Percentiles rank a stretch among this genome's conserved stretches.
phyloP scores from a whole-genome alignment of 2,113 vertebrate genomes.

The Orthonyx spaldingii region DNA sequence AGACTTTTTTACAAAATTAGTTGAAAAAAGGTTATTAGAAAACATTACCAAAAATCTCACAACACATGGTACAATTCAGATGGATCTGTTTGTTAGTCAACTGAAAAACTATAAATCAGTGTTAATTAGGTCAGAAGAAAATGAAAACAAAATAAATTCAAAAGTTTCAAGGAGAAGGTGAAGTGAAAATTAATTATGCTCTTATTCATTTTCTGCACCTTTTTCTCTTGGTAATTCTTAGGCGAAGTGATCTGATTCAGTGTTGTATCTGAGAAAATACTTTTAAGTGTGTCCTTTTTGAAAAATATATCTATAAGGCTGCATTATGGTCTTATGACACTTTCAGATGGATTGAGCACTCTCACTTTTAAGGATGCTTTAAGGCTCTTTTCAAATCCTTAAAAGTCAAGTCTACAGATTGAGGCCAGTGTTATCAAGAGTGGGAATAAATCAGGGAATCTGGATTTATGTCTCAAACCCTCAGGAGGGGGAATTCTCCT shows the following conservation, averaged over 20 bases:
- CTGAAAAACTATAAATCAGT: not conserved
- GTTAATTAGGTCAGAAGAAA: not conserved
- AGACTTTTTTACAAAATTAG: not conserved
- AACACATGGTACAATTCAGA: too few species aligned
- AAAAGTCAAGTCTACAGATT: not conserved
- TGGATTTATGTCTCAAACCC: not conserved
- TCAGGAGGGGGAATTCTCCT: not conserved
- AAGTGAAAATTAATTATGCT: not conserved
- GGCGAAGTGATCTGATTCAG: not conserved
- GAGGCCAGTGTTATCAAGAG: not conserved
- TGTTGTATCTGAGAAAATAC: not conserved
- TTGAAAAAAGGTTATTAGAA: not conserved
- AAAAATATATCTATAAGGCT: not conserved
- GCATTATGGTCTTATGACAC: not conserved
- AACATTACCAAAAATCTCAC: not conserved
- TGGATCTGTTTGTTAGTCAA: not conserved
- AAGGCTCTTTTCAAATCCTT: not conserved
- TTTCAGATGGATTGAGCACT: not conserved
- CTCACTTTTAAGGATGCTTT: not conserved
- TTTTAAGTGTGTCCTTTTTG: not conserved
- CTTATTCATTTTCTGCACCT: not conserved
- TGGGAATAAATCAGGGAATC: conserved; percentile 11
- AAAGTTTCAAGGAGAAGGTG: not conserved
- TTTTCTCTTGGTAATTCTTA: not conserved
- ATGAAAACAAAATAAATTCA: not conserved